Evolutionary conservation across 2,888 invertebrate genomes (phyloP).

Genomic region (Agriopis aurantiaria): DNA sequence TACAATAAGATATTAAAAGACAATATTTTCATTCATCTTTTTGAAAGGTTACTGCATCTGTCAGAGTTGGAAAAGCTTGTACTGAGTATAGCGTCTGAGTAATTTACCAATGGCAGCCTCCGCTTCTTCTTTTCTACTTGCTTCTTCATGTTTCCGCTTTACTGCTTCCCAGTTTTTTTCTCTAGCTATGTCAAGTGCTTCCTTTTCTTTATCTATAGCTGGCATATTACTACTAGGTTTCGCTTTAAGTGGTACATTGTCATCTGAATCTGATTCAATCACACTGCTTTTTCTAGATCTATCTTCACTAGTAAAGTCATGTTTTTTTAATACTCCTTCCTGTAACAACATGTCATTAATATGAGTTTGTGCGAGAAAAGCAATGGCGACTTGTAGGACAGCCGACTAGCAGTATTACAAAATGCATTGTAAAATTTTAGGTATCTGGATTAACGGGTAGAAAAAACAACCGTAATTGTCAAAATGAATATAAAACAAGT

Average conservation of each 20-base stretch:
- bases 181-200: constrained; percentile 83
- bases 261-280: constrained; percentile 81
- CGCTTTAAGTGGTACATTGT: constrained; percentile 77
- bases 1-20: not conserved
- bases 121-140: constrained; percentile 80
- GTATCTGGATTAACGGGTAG: no score
- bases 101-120: constrained; percentile 79
- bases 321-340: constrained; percentile 82
- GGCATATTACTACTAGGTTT: constrained; percentile 67
- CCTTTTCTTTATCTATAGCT: constrained; percentile 80
- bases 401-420: no score
- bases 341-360: constrained; percentile 46
- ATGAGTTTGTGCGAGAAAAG: constrained; percentile 2
- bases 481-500: no score
- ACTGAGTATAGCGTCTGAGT: not conserved
- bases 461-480: no score
- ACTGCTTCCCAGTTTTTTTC: constrained; percentile 86
- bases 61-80: no score
- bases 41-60: no score
- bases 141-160: constrained; percentile 84
- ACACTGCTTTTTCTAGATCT: constrained; percentile 77
- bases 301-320: constrained; percentile 70
- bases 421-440: no score
- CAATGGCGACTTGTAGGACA: no score
- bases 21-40: not conserved